Base-by-base conservation (phyloP, 2,113 vertebrate species). In the Hemibagrus wyckioides region DNA sequence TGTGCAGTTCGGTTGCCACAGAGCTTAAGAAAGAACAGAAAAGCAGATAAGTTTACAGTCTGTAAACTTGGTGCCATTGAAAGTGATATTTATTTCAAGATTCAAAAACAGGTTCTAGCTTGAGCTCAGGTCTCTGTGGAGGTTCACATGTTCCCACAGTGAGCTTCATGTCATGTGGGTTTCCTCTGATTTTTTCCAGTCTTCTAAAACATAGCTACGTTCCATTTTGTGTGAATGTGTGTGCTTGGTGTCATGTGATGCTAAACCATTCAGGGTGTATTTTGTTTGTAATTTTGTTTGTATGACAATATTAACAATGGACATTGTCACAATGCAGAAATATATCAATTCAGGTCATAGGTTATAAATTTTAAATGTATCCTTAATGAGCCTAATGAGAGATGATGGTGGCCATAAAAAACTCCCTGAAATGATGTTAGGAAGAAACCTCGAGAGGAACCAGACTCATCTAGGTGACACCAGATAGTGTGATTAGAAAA, bases 21-120 rank as follows among this genome's bases (percentile, higher is more conserved):
- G 41, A 44, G 41, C 41, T 44, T 44, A 44, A 6, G n/a, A 44
- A 44, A 44, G 41, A 44, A 44, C 41, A 44, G 41, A 44, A 44
- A 44, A 44, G 41, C 41, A 44, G 41, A 44, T 75, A 73, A 73
- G 83, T 39, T 82, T 76, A 83, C 65, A 63, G 75, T 75, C 25
- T 52, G 41, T 67, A 54, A 76, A 19, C 54, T n/a, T 56, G 63
- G 63, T 83, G 39, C 77, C 65, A 85, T 85, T 84, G 81, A 30
- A 69, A 6, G 65, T 36, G 17, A 8, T 69, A 36, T 69, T 69
- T 69, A 67, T 36, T 36, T 21, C 30, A 7, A 65, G 11, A 39
- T 41, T 71, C 7, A 23, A 13, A 11, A 23, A 41, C 17, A 1
- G 3, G 67, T 39, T 39, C 19, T 2, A 17, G 7, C 30, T 2